Conservation (phyloP, 1,140 invertebrate species). For the Neoseiulus cucumeris region DNA sequence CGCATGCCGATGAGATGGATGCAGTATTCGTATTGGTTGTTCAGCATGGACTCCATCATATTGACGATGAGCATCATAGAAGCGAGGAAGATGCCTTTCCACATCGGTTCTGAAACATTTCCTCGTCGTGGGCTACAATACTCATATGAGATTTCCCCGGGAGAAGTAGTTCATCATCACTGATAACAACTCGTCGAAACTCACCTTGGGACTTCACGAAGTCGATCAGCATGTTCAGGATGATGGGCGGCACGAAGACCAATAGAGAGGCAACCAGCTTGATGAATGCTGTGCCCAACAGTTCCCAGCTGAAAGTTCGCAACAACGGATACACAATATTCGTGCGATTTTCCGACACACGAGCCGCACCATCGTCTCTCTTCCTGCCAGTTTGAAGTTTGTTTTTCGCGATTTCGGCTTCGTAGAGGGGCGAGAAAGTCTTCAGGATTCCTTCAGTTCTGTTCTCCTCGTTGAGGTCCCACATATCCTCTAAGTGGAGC, state of each 20-base stretch:
- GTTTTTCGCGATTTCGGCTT: constrained; percentile 20
- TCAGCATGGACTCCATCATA: constrained; percentile 59
- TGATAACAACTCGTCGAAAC: too few relatives aligned
- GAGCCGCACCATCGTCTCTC: neutral
- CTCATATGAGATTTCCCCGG: too few relatives aligned
- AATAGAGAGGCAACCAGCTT: constrained; percentile 64
- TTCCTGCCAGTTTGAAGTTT: neutral
- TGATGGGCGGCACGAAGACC: constrained; percentile 64
- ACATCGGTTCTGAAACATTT: constrained; percentile 30
- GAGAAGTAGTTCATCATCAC: too few relatives aligned
- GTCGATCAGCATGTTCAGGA: constrained; percentile 21
- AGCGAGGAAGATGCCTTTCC: constrained; percentile 37
- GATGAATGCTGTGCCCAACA: constrained; percentile 51
- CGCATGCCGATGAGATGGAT: constrained; percentile 79
- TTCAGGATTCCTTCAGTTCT: constrained; percentile 54
- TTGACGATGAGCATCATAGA: constrained; percentile 48
- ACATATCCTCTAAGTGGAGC: constrained; percentile 43
- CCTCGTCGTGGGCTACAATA: too few relatives aligned
- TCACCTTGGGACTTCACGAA: constrained; percentile 15
- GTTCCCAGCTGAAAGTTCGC: constrained; percentile 55
- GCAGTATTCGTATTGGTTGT: constrained; percentile 72
- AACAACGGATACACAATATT: constrained; percentile 29
- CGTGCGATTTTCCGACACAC: neutral
- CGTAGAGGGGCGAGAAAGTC: constrained; percentile 66
- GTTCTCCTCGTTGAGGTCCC: constrained; percentile 69